Evolutionary conservation across 2,113 vertebrate genomes (phyloP).

Genomic region (Ibidorhyncha struthersii): DNA sequence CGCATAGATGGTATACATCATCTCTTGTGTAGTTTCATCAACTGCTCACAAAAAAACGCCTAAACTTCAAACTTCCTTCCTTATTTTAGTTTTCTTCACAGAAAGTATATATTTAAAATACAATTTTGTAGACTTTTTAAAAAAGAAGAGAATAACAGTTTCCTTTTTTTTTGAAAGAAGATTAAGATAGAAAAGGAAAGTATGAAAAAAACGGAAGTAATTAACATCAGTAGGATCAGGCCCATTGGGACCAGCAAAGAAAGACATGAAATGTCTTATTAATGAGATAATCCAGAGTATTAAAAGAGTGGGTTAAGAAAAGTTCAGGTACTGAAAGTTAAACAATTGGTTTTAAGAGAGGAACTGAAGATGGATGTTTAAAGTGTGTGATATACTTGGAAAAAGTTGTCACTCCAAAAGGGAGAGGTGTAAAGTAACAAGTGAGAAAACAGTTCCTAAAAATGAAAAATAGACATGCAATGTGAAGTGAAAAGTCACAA

Average conservation of each 20-base stretch:
- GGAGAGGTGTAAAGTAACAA: not conserved
- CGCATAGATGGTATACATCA: not conserved
- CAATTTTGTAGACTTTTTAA: not conserved
- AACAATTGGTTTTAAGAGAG: not conserved
- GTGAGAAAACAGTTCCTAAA: not conserved
- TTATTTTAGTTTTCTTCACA: not conserved
- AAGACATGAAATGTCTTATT: not conserved
- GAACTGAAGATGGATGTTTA: not conserved
- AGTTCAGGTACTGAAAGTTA: not conserved
- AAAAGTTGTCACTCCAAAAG: not conserved
- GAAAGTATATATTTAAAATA: not conserved
- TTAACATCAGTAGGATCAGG: not conserved
- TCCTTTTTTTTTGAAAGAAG: not conserved
- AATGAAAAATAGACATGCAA: not conserved
- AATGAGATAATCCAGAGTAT: not conserved
- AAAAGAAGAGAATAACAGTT: not conserved
- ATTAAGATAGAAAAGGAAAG: not conserved
- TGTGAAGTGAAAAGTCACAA: not conserved
- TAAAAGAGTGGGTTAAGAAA: not conserved
- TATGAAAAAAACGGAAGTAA: not conserved
- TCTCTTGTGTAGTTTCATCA: not conserved
- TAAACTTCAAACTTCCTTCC: not conserved
- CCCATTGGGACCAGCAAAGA: not conserved
- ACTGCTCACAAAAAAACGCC: not conserved
- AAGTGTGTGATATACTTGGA: not conserved